Conservation (phyloP, 30 jellyfish, hydroid and myxozoan species). For the Sanderia malayensis region DNA sequence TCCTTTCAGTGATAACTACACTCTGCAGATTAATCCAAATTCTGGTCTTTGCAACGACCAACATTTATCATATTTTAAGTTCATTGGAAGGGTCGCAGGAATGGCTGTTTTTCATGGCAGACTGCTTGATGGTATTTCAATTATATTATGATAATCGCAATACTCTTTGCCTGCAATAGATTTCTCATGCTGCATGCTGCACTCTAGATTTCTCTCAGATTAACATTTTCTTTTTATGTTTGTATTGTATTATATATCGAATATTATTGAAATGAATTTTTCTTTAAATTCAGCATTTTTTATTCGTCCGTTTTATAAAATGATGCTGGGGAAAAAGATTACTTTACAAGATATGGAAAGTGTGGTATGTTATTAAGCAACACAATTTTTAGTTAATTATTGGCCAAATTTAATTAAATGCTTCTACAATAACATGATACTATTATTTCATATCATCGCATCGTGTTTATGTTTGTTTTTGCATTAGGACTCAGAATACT, state of each 20-base stretch:
- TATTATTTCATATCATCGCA: no score
- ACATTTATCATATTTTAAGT: constrained; percentile 87
- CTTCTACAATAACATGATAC: no score
- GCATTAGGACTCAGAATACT: constrained; percentile 85
- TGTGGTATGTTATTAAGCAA: constrained; percentile 94
- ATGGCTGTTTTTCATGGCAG: constrained; percentile 98
- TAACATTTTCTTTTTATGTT: no score
- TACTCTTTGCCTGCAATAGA: no score
- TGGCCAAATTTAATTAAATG: no score
- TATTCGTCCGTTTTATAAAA: constrained; percentile 96
- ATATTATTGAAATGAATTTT: no score
- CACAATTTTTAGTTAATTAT: no score
- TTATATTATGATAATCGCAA: no score
- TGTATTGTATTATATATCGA: no score
- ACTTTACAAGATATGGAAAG: constrained; percentile 92
- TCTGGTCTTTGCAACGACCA: constrained; percentile 93
- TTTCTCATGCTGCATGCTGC: no score
- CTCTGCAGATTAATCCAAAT: constrained; percentile 91
- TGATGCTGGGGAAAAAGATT: constrained; percentile 90
- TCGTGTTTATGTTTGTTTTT: background rate
- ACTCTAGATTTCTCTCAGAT: no score
- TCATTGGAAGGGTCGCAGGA: constrained; percentile 98
- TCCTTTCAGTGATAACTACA: constrained; percentile 76
- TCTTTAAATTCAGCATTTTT: constrained; percentile 80
- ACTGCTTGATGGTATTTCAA: constrained; percentile 84